phyloP scores from a whole-genome alignment of 2,113 vertebrate genomes.

The Cygnus atratus region DNA sequence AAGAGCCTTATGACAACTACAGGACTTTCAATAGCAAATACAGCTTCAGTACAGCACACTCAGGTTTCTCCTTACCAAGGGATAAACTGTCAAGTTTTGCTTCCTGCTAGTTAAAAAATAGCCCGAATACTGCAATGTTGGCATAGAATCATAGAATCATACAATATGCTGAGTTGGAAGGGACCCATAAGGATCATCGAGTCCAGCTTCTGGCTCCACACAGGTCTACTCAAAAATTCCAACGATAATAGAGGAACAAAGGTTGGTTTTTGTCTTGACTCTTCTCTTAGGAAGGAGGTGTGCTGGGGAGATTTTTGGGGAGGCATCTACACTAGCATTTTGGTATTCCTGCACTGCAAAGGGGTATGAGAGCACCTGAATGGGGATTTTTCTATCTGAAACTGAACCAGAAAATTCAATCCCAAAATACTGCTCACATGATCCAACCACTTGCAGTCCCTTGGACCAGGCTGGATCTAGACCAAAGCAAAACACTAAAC shows the following conservation, averaged over 20 bases:
- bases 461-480: not conserved
- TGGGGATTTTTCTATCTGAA: not conserved
- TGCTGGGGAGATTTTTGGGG: not conserved
- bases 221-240: too few relatives aligned
- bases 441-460: not conserved
- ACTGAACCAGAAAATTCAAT: not conserved
- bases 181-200: too few relatives aligned
- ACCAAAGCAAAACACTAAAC: not conserved
- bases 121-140: not conserved
- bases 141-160: not conserved
- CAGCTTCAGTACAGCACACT: not conserved
- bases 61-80: not conserved
- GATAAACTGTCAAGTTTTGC: not conserved
- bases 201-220: too few relatives aligned
- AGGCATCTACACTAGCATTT: not conserved
- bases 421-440: not conserved
- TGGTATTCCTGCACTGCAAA: not conserved
- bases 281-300: not conserved
- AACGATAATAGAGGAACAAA: not conserved
- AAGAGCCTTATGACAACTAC: slow-evolving; percentile 24
- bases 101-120: not conserved
- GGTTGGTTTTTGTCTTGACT: not conserved
- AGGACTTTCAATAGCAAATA: not conserved
- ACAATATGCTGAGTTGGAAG: too few relatives aligned
- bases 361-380: not conserved